Evolutionary conservation across 2,113 vertebrate genomes (phyloP).

Genomic region (Theristicus caerulescens): DNA sequence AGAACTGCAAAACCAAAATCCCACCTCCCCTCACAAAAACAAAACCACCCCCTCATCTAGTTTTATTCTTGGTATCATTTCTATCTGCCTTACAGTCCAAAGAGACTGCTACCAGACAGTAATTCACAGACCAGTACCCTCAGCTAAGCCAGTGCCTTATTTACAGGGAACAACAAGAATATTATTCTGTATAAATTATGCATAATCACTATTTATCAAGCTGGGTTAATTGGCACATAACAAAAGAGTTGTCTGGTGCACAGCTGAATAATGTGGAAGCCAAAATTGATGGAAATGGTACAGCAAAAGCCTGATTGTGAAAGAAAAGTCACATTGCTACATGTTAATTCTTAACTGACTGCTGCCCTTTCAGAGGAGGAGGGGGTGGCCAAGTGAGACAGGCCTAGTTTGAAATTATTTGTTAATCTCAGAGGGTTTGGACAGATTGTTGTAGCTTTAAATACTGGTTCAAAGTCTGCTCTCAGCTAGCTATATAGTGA

Average conservation of each 20-base stretch:
- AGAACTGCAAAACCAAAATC: not conserved
- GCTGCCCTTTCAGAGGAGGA: not conserved
- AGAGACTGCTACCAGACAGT: not conserved
- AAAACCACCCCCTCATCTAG: not conserved
- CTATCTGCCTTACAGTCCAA: not conserved
- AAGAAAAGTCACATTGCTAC: not conserved
- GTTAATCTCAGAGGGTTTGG: not conserved
- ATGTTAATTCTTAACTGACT: not conserved
- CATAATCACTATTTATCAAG: slow-evolving; percentile 73
- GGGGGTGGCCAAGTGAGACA: not conserved
- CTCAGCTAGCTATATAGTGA: not conserved
- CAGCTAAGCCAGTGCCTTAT: slow-evolving; percentile 21
- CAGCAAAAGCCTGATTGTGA: slow-evolving; percentile 3
- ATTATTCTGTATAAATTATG: slow-evolving; percentile 59
- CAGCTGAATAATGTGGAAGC: slow-evolving; percentile 51
- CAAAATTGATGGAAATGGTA: slow-evolving; percentile 41
- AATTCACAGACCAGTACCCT: slow-evolving; percentile 15
- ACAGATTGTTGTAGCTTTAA: not conserved
- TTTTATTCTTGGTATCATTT: not conserved
- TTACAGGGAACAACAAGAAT: slow-evolving; percentile 30
- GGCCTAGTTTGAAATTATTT: not conserved
- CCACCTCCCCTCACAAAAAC: not conserved
- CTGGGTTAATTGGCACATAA: slow-evolving; percentile 68
- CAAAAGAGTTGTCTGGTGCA: slow-evolving; percentile 61
- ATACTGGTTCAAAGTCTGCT: not conserved